Base-by-base conservation (phyloP, 2,797 vertebrate species). In the Rhynchonycteris naso region DNA sequence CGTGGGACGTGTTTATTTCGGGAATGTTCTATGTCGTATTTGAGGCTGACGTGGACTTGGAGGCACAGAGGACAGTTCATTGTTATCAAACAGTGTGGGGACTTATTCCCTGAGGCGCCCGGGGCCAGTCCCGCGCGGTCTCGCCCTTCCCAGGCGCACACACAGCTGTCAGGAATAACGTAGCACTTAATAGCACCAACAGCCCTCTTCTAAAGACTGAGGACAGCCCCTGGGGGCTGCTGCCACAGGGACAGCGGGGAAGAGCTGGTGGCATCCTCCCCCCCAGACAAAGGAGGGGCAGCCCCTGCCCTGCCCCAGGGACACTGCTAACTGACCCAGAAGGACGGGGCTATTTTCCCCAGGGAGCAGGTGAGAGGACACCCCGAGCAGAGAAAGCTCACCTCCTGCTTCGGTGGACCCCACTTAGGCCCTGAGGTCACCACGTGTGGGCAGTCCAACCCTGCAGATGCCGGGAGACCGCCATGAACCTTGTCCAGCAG, bases 61-160 rank as follows among this genome's bases (percentile, higher is more conserved):
- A 92, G 26, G 19, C 3, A n/a, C 24, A n/a, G 33, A 76, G 15
- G 21, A 59, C n/a, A 90, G 47, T 69, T 69, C 35, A 65, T 68
- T 33, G 50, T 50, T 76, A 56, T 90, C 56, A 68, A 76, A 63
- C 22, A 35, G 47, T 35, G 7, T 54, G 33, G n/a, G 75, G 52
- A 75, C 52, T 80, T 47, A 75, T 82, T 71, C 69, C 47, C 75
- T 87, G 63, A 63, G 4, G 61, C 76, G 58, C 75, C 63, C 22
- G n/a, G 22, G 28, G 28, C 3, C 16, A 11, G 30, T 58, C 13
- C 82, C 26, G 19, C 75, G 80, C 22, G 14, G n/a, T 61, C 22
- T 10, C 47, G 15, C n/a, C 22, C 13, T 5, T 61, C n/a, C 68
- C 69, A 13, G 8, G 7, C 33, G 66, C 28, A 47, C 22, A 22